Evolutionary conservation across 1,140 invertebrate genomes (phyloP), one percentile per base, ranked within the genome.

Genomic region (Brachionus koreanus): DNA sequence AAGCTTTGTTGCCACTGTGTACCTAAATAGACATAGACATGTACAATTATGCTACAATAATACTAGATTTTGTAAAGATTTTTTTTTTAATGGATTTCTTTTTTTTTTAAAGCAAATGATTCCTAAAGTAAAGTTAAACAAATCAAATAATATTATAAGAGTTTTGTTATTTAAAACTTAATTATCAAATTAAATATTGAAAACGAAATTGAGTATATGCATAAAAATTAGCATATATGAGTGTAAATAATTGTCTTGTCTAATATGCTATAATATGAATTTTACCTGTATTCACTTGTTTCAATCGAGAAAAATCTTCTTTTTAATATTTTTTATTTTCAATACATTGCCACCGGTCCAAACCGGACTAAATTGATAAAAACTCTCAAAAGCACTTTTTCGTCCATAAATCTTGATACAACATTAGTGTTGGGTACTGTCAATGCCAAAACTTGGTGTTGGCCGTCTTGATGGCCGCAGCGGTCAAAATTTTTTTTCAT

Each of bases 11-110:
- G 33, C 4, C 33, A 6, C 3, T 13, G 9, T 37, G 9, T 33
- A 5, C 63, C 25, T 5, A 65, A 33, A 65, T 65, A n/a, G 63
- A 65, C 63, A 65, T 65, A n/a, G 63, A 65, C 63, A 65, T 65
- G 63, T 65, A 33, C 25, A n/a, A 16, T 5, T 2, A 23, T 57
- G 49, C 3, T 57, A 19, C n/a, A 16, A 23, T 25, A 0, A 10
- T 57, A 0, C 2, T 57, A 19, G 16, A 9, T 23, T 57, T 2
- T 2, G 29, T 29, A 29, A 29, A 29, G 29, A 29, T 29, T 29
- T 29, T 29, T 29, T 29, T 29, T 29, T 3, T 2, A 29, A 3
- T 29, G 29, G 29, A 29, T 29, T 29, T 29, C 29, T 29, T 2
- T 29, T 52, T 57, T 52, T 57, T 9, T 19, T 57, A 19, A 57